Evolutionary conservation across 2,113 vertebrate genomes (phyloP), one percentile per base, ranked within the genome.

Genomic region (Dipodomys spectabilis): DNA sequence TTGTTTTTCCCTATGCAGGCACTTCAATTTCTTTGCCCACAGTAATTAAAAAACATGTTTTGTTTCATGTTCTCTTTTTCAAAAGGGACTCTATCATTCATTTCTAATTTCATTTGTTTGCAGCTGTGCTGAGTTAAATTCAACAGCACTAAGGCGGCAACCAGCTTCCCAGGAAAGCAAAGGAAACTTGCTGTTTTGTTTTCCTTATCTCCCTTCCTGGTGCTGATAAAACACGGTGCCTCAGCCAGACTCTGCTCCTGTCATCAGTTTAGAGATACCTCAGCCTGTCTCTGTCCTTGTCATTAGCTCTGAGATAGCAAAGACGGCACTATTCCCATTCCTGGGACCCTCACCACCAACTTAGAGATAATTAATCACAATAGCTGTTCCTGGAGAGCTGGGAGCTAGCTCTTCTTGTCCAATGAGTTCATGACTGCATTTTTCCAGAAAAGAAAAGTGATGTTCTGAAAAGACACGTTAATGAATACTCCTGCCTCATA

Each of bases 31-130:
- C 49, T 92, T 85, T 92, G 74, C 69, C 72, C 25, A 20, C 45
- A 60, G n/a, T 68, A 64, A 81, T 19, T n/a, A 32, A 91, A 73
- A 86, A 71, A 45, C 65, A 28, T 57, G 62, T 89, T 97, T 96
- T 97, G 90, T 92, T 95, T 94, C 82, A n/a, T 81, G 28, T 95
- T 90, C 85, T 91, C 60, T 95, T 95, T 95, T 94, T 64, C 57
- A 95, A 89, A 90, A 78, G 88, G 69, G 96, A 95, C 86, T 91
- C 71, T 84, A 65, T 88, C 80, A 83, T 94, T 95, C 84, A 73
- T 86, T 90, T 95, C 92, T 93, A 97, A 95, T 95, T 82, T 88
- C 92, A 64, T 94, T 95, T 82, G 53, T 94, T 90, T 95, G 92
- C 95, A 92, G 94, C 96, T 95, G 90, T 77, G 72, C 62, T 86